Evolutionary conservation across 2,888 invertebrate species (phyloP), one percentile per base, ranked within the genome.

Genomic region (Lepidonotus clava): DNA sequence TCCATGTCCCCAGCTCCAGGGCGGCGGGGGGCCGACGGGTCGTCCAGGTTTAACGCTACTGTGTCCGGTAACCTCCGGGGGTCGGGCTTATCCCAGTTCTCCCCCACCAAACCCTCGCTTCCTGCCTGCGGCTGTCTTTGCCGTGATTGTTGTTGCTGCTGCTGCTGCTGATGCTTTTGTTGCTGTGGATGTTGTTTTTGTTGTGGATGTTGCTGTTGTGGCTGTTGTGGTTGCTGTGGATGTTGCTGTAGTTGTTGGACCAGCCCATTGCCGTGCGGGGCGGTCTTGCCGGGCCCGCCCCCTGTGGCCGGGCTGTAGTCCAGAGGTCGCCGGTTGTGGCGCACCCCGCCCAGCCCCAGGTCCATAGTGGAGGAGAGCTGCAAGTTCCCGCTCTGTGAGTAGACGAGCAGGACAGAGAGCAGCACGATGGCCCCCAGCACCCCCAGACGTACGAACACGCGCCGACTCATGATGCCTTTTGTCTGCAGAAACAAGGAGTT

Each of bases 1-100:
- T 76, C 76, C 8, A 1, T 4, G 6, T 34, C 38, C 1, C 24
- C 40, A 11, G 14, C 2, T 14, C 5, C 14, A 1, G 18, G 46
- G 24, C 41, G 41, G 28, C 80, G 80, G 1, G 80, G 80, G 8
- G 24, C 4, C 8, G 80, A 80, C 28, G 1, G 1, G 32, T 80
- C 51, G 46, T 80, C 80, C 41, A 80, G 21, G 32, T 80, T 80
- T 14, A 80, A 18, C n/a, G 21, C 46, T 34, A 80, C 51, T 4
- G 46, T 41, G 28, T 80, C 80, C 8, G 80, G 80, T 0, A 80
- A 5, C 24, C 28, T 8, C 8, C 32, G 46, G 8, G 46, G n/a
- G n/a, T 80, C 24, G 0, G 40, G 40, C 1, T n/a, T n/a, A 34
- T 46, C 80, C 80, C 80, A 80, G n/a, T 24, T 41, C 28, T 80